phyloP scores from a whole-genome alignment of 2,113 vertebrate species.

The Aldabrachelys gigantea region DNA sequence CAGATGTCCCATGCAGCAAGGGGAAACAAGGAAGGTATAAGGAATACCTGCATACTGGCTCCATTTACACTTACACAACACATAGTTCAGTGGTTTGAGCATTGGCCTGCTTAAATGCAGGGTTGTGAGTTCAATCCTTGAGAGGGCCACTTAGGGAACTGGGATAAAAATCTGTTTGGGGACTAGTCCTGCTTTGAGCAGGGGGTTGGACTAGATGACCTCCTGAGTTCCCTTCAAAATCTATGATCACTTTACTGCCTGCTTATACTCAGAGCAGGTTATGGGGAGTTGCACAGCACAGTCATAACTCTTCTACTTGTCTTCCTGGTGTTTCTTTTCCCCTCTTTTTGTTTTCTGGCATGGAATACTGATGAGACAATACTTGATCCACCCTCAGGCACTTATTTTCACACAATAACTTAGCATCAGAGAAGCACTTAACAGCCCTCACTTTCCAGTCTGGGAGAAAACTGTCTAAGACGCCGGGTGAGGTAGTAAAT shows the following conservation, averaged over 20 bases:
- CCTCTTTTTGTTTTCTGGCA: conserved; percentile 29
- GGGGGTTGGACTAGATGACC: too few species aligned
- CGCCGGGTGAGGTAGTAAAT: conserved; percentile 63
- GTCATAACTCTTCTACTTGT: background rate
- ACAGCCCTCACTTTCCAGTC: conserved; percentile 64
- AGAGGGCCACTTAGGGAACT: too few species aligned
- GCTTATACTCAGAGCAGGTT: fast-evolving
- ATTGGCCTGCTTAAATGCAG: too few species aligned
- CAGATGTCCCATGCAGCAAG: background rate
- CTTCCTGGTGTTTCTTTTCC: background rate
- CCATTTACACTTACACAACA: too few species aligned
- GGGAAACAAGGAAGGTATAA: background rate
- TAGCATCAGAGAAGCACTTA: conserved; percentile 72
- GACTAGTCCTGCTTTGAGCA: too few species aligned
- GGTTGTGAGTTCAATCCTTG: too few species aligned
- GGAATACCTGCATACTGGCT: background rate
- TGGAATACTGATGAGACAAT: conserved; percentile 70
- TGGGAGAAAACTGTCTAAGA: conserved; percentile 61
- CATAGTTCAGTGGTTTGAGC: too few species aligned
- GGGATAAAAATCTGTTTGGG: too few species aligned
- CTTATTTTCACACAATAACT: conserved; percentile 73
- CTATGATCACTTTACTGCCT: background rate
- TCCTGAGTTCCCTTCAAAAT: too few species aligned
- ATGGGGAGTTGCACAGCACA: background rate
- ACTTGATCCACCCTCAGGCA: conserved; percentile 68